These are phyloP conservation scores for Zaprionus taronus DNA, from an alignment of 1,140 invertebrate species.

Conservation along the genomic window DNA sequence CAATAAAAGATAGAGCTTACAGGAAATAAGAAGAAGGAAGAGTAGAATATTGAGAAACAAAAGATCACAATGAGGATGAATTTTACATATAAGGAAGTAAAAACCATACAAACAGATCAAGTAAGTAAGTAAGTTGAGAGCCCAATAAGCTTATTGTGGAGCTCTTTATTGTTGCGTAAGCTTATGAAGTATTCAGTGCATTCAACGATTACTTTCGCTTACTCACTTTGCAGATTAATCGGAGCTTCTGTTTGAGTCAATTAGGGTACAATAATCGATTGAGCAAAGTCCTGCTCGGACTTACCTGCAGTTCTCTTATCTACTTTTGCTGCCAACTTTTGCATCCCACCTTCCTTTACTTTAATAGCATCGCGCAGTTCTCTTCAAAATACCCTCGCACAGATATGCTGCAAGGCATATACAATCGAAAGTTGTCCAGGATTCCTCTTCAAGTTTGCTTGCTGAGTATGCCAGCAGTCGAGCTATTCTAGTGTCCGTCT, in stretches of 20 bases:
- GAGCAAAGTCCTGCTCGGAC: background rate
- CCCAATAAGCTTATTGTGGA: background rate
- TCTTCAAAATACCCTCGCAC: background rate
- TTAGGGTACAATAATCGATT: background rate
- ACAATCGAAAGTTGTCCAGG: background rate
- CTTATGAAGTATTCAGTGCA: background rate
- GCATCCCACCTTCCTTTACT: background rate
- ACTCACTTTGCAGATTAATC: background rate
- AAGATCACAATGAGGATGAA: no score
- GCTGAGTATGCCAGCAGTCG: conserved; percentile 1
- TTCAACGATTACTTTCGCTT: background rate
- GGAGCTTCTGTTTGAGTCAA: background rate
- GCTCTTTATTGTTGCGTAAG: background rate
- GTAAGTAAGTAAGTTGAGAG: no score
- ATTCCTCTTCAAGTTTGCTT: background rate
- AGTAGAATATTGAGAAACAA: no score
- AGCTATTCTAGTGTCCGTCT: background rate
- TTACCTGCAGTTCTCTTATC: background rate
- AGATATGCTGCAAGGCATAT: background rate
- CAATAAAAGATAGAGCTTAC: no score
- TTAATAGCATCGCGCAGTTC: background rate
- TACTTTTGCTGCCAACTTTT: background rate
- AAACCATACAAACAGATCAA: no score
- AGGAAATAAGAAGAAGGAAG: no score
- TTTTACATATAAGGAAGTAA: no score